Base-by-base conservation (phyloP, 1,140 invertebrate genomes). In the Trichogramma pretiosum region DNA sequence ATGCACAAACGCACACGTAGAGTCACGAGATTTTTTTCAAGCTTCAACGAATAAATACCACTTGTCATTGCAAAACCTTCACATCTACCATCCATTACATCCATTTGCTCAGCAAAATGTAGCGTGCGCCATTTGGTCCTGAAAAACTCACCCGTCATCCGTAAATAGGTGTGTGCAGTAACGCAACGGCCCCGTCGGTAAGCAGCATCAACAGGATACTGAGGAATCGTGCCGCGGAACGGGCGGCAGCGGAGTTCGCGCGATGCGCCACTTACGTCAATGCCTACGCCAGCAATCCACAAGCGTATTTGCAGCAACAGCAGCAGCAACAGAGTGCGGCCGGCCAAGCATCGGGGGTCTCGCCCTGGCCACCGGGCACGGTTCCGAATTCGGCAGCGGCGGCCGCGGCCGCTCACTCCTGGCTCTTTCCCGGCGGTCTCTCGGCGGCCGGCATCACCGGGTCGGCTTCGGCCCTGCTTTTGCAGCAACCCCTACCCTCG, bases 151-250 rank as follows among this genome's bases (percentile, higher is more conserved):
- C n/a, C n/a, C n/a, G n/a, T n/a, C n/a, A n/a, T 28, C 24, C 11
- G 24, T 11, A 19, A 73, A 3, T 71, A 85, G 84, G 81, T 34
- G 89, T 95, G 10, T 95, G 91, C 64, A 93, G 89, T 24, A 93
- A 93, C 66, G 85, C 85, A 50, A 89, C 84, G 49, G 90, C 78
- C 33, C 91, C 91, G 0, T 93, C 89, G 30, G 92, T 94, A 0
- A 90, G 87, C 56, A 93, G 89, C 52, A 95, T 95, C 60, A 94
- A 94, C 67, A 76, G 92, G 53, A 95, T 94, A 55, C 69, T 95
- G 35, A 68, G 89, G 43, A 95, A 95, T 63, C 75, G 91, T 13
- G 91, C 91, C 0, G 90, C 91, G 0, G 91, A 95, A 64, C 68
- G 91, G n/a, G 91, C 91, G 0, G 89, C 90, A 0, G 90, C 90